Evolutionary conservation across 1,140 invertebrate genomes (phyloP), one percentile per base, ranked within the genome.

Genomic region (Tetragnatha versicolor): DNA sequence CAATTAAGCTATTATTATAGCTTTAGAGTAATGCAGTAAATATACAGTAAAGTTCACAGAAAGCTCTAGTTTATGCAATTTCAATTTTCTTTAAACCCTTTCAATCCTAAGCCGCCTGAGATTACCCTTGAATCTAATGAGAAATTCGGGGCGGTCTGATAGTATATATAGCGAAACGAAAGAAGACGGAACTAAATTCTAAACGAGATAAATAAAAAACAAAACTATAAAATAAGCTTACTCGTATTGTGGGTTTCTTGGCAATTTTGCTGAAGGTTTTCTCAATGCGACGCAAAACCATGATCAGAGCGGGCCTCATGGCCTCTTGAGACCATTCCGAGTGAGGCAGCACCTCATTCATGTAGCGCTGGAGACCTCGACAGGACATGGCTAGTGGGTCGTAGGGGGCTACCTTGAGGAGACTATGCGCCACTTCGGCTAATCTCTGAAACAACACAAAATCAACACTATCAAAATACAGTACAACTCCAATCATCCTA

Each of bases 191-290:
- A n/a, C n/a, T 42, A 42, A 42, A 42, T 42, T 9, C 7, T 17
- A 42, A 42, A n/a, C 39, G 35, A 55, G 2, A 12, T 33, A 60
- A 60, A 42, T 51, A 77, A 31, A 79, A 49, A 66, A 53, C 27
- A 63, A 55, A 69, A 51, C n/a, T n/a, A n/a, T n/a, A n/a, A n/a
- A 68, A 25, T 7, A 37, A 33, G 80, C 51, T 87, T 86, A 92
- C 91, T 80, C 93, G 86, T 69, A 97, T 94, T 12, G 92, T 93
- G 17, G 93, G 90, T 85, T 98, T 98, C 85, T 99, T 99, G 47
- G 95, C 94, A 80, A 99, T 97, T 87, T 99, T 99, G 35, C 91
- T 90, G 84, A 99, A 99, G 0, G 98, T 96, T 86, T 99, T 97
- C 84, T 99, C 98, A 2, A 99, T 88, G 80, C 98, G 88, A 27